A percentile compares a stretch with the other conserved stretches of the same genome.
These are phyloP conservation scores for Phoronis australis DNA, from an alignment of 2,888 invertebrate genomes.

Conservation along the genomic window DNA sequence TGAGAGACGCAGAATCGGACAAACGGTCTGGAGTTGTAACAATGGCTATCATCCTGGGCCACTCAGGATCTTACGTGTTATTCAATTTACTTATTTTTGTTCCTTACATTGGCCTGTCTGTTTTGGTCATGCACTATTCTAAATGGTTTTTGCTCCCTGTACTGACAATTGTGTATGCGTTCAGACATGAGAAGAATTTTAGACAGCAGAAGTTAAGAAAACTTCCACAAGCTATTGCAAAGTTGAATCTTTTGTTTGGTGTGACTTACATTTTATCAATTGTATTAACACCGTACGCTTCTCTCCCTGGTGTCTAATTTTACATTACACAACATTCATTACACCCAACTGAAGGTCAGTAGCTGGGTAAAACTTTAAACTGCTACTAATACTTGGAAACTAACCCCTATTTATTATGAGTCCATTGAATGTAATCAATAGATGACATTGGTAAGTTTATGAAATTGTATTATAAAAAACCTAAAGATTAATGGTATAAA, in stretches of 20 bases:
- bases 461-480: too few relatives aligned
- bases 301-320: slow-evolving; percentile 2
- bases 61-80: slow-evolving; percentile 82
- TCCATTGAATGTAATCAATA: too few relatives aligned
- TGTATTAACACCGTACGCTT: slow-evolving; percentile 15
- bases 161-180: slow-evolving; percentile 80
- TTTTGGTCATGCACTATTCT: slow-evolving; percentile 77
- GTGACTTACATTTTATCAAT: slow-evolving; percentile 77
- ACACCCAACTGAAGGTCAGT: too few relatives aligned
- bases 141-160: slow-evolving; percentile 84
- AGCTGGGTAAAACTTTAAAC: too few relatives aligned
- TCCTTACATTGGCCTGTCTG: slow-evolving; percentile 74
- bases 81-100: slow-evolving; percentile 84
- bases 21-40: slow-evolving; percentile 87
- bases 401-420: too few relatives aligned
- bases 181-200: slow-evolving; percentile 83
- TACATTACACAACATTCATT: too few relatives aligned
- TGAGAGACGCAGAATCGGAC: slow-evolving; percentile 83
- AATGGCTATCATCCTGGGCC: slow-evolving; percentile 86
- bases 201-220: slow-evolving; percentile 72
- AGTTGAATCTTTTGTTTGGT: slow-evolving; percentile 84
- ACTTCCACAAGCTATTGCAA: slow-evolving; percentile 83
- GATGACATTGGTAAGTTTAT: too few relatives aligned
- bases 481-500: too few relatives aligned
- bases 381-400: too few relatives aligned